Evolutionary conservation across 2,113 vertebrate genomes (phyloP).

Genomic region (Nyctibius bracteatus): DNA sequence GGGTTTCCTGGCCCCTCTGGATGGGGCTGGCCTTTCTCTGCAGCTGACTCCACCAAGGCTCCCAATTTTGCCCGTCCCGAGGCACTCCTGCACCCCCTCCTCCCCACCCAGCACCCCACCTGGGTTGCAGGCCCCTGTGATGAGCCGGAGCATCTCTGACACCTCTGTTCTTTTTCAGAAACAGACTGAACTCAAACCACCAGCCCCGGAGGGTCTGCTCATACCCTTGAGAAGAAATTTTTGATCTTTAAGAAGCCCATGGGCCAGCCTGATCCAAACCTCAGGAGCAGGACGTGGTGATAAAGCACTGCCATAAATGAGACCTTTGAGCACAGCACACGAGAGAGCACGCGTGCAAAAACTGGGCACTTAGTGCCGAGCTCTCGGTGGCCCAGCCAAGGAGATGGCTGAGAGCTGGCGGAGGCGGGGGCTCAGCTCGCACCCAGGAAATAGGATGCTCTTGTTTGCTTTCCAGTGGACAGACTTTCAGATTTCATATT

Average conservation of each 20-base stretch:
- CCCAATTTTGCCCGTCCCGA: neutral
- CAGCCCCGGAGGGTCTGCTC: conserved; percentile 45
- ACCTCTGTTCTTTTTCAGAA: conserved; percentile 71
- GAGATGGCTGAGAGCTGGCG: neutral
- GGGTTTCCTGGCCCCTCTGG: neutral
- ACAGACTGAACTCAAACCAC: conserved; percentile 64
- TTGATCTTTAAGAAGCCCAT: conserved; percentile 12
- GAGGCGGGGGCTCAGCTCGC: neutral
- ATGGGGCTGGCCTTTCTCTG: neutral
- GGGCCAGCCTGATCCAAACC: neutral
- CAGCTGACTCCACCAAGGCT: neutral
- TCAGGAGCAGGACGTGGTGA: conserved; percentile 32
- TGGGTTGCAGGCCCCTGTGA: neutral
- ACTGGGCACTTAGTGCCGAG: neutral
- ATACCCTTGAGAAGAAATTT: conserved; percentile 40
- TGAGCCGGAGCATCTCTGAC: neutral
- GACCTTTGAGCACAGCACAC: conserved; percentile 28
- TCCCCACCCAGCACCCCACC: neutral
- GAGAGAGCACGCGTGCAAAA: neutral
- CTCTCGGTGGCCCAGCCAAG: neutral
- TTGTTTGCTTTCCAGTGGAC: conserved; percentile 67
- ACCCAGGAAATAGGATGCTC: conserved; percentile 41
- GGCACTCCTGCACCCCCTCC: neutral
- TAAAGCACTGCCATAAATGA: conserved; percentile 10
- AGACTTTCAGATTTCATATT: conserved; percentile 67